These are phyloP conservation scores for Sycophila sp. DNA, from an alignment of 1,140 invertebrate species.

Conservation along the genomic window DNA sequence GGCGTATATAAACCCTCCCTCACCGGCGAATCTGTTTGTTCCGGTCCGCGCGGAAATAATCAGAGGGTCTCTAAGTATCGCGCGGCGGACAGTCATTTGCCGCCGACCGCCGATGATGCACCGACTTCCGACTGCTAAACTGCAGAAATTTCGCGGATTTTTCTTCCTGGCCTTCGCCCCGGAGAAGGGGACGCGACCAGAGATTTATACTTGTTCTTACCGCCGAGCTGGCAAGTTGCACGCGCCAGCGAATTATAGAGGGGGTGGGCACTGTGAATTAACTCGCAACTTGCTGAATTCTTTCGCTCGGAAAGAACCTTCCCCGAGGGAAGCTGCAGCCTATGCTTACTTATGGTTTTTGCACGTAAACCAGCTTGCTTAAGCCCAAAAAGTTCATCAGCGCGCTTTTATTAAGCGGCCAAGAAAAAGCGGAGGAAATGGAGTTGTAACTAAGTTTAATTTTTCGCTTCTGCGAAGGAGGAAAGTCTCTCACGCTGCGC, in stretches of 20 bases:
- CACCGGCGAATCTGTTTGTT: conserved; percentile 35
- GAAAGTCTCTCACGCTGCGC: no score
- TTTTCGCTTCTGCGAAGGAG: neutral
- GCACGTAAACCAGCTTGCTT: no score
- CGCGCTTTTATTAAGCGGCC: neutral
- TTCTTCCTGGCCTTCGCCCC: no score
- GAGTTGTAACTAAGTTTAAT: no score
- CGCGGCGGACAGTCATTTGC: neutral
- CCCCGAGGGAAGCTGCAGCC: neutral
- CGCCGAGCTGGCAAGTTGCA: no score
- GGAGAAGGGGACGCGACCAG: neutral
- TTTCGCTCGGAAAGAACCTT: conserved; percentile 1
- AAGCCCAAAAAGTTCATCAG: neutral
- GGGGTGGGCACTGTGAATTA: conserved; percentile 4
- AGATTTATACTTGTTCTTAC: conserved; percentile 21
- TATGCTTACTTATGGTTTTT: no score
- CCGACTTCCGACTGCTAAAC: conserved; percentile 25
- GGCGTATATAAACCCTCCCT: neutral
- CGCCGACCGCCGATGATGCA: conserved; percentile 10
- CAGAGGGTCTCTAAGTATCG: no score
- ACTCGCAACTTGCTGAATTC: conserved; percentile 4
- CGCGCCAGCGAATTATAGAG: conserved; percentile 16
- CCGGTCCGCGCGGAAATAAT: conserved; percentile 22
- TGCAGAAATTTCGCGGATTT: conserved; percentile 25
- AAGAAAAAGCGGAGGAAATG: neutral